Evolutionary conservation across 92 coral and sea anemone species (phyloP), one percentile per base, ranked within the genome.

Genomic region (Galaxea fascicularis): DNA sequence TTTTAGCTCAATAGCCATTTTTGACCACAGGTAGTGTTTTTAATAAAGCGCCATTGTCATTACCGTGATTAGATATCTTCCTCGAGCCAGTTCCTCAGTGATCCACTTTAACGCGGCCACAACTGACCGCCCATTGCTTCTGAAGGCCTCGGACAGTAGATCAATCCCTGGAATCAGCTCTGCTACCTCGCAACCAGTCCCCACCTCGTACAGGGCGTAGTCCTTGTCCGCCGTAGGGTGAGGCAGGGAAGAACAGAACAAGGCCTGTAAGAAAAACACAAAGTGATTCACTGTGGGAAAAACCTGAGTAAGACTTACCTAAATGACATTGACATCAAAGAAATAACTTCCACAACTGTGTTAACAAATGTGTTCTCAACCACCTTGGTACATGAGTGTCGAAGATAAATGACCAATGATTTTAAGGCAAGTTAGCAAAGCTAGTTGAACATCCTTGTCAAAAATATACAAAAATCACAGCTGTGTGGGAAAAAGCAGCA

Each of bases 211-310:
- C 66, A 96, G 85, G 31, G 98, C 99, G 71, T 91, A 96, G 64
- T 96, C 99, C 76, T 91, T 90, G 82, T 90, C 93, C 17, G 98
- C 96, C 8, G 91, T 86, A 29, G 99, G 99, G 89, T 96, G 99
- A 29, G 99, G 99, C 31, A 96, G 89, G 26, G 98, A 86, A 69
- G 92, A 86, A 74, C 93, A 87, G 85, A 96, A 89, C 74, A 96
- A 81, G 2, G 99, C 96, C 99, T 96, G 26, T 17, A 74, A 45
- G 18, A 46, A 49, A 35, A 45, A 17, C 6, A 35, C 2, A 35
- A 35, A 6, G 41, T 35, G 41, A 71, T 8, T 10, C 21, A 51
- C 16, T n/a, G 31, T 12, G 60, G 4, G 25, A 22, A 20, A 72
- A 72, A 31, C 25, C 12, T 35, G 3, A 14, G 11, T n/a, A 24